Base-by-base conservation (phyloP, 2,797 vertebrate genomes). In the Enteromius anoplus region DNA sequence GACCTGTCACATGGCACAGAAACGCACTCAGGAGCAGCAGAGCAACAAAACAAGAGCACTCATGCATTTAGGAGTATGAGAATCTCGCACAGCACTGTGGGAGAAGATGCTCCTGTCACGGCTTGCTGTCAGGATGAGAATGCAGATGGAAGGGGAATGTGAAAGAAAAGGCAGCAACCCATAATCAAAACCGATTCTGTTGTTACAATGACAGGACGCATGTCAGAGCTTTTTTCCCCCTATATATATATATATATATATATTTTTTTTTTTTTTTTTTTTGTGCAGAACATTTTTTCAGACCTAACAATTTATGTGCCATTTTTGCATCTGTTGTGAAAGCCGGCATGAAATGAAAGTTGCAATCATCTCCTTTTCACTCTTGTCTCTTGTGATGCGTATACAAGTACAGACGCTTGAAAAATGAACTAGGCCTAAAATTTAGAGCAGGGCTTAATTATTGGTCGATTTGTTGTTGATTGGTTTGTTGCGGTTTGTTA, bases 1-100 rank as follows among this genome's bases (percentile, higher is more conserved):
- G 87, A 65, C 81, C 9, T 64, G 87, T 93, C 91, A 89, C 91
- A 89, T 90, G 92, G 90, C 85, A 55, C n/a, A 79, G 62, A 72
- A 12, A 75, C 12, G 0, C 47, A 6, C 32, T 17, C 26, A 0
- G n/a, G 26, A 34, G 58, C 72, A 70, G 23, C n/a, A n/a, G 70
- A 88, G 53, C 53, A 71, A 79, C 34, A 79, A 84, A 84, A 81
- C 62, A 55, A 53, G 42, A 64, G 42, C 40, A 6, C 65, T 77
- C 66, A 49, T 83, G 73, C 65, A 78, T 77, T 42, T 58, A 71
- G 70, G 40, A 83, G 49, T 32, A 70, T 68, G 34, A 71, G 40
- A 49, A 17, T 62, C 70, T 64, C 29, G 51, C 19, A 68, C 37
- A 14, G 23, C 79, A 37, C 40, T 62, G 79, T 49, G 26, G 55